Conservation (phyloP, 2,888 invertebrate genomes). For the Trichopria drosophilae region DNA sequence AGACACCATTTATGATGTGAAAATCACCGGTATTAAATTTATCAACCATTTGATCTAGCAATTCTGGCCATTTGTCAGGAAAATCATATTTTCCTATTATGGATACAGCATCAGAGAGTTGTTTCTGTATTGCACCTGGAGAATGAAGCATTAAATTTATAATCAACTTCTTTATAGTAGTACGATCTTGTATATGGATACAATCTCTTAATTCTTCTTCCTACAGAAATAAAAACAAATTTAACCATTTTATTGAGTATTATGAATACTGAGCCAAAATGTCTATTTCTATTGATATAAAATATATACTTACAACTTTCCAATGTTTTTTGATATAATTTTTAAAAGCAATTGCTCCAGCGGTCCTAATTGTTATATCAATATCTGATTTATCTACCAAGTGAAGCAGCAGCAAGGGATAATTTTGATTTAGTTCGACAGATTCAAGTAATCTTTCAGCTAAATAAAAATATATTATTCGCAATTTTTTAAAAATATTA, state of each 20-base stretch:
- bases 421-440: conserved; percentile 88
- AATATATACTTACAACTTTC: conserved; percentile 77
- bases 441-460: conserved; percentile 91
- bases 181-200: conserved; percentile 79
- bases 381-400: conserved; percentile 82
- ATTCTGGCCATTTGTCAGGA: conserved; percentile 92
- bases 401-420: conserved; percentile 81
- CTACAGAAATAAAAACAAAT: conserved; percentile 33
- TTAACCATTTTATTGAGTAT: too few relatives aligned
- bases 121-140: conserved; percentile 87
- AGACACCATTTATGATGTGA: conserved; percentile 89
- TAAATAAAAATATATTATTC: conserved; percentile 48
- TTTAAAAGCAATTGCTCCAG: conserved; percentile 93
- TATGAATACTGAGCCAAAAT: too few relatives aligned
- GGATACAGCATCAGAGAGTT: conserved; percentile 92
- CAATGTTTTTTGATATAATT: conserved; percentile 97
- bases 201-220: conserved; percentile 64
- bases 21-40: conserved; percentile 91
- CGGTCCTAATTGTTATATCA: conserved; percentile 80
- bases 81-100: conserved; percentile 97
- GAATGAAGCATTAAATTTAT: conserved; percentile 91
- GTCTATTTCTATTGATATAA: too few relatives aligned
- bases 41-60: conserved; percentile 90
- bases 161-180: conserved; percentile 80
- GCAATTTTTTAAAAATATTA: conserved; percentile 3